phyloP scores from a whole-genome alignment of 2,888 invertebrate species.

The Leptopilina drosophilae region DNA sequence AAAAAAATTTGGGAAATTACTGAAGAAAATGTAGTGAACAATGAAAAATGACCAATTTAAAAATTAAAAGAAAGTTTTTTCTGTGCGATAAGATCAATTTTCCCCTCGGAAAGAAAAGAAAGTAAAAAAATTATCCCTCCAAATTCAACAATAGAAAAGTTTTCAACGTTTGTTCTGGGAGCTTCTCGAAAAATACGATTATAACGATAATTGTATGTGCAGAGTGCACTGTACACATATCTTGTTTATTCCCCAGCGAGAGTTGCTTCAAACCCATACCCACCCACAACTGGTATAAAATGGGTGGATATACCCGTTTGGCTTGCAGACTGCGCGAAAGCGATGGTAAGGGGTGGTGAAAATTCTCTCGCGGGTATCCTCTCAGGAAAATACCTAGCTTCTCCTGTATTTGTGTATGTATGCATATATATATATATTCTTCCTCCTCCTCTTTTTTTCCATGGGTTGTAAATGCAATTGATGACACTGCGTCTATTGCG shows the following conservation, averaged over 20 bases:
- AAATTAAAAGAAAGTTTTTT: no score
- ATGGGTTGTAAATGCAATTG: conserved; percentile 64
- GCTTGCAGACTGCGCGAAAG: conserved; percentile 36
- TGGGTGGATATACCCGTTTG: conserved; percentile 58
- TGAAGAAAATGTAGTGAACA: no score
- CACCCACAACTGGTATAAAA: conserved; percentile 54
- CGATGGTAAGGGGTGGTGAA: conserved; percentile 47
- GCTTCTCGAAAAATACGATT: conserved; percentile 74
- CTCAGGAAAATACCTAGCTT: conserved; percentile 56
- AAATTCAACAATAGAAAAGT: conserved; percentile 22
- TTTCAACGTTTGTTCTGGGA: conserved; percentile 50
- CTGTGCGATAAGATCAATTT: no score
- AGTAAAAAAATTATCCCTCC: no score
- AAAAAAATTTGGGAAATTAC: no score
- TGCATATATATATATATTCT: conserved; percentile 55
- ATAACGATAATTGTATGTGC: conserved; percentile 75
- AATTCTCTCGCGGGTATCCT: conserved; percentile 51
- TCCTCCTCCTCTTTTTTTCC: conserved; percentile 60
- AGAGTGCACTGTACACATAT: conserved; percentile 69
- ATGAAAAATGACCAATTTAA: no score
- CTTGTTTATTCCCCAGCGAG: conserved; percentile 69
- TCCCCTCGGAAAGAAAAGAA: no score
- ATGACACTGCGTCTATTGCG: conserved; percentile 50
- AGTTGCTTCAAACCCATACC: conserved; percentile 49
- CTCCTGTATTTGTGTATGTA: conserved; percentile 53